Conservation (phyloP, 2,797 vertebrate species). For the Artibeus lituratus region DNA sequence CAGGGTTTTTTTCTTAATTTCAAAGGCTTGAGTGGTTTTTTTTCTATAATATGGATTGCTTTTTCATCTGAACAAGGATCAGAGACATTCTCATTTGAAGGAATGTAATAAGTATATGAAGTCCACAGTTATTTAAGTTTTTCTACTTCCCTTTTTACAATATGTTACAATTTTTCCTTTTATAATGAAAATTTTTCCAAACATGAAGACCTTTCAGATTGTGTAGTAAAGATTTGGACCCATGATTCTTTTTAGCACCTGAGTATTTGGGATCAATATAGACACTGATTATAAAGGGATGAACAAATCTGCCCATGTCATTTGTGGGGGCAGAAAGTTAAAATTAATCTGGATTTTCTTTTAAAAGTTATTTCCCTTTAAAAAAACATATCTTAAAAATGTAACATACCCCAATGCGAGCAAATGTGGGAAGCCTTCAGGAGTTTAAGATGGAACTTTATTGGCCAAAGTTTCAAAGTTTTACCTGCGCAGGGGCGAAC, state of each 20-base stretch:
- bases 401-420: too few species aligned
- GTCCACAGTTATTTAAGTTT: background rate
- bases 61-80: background rate
- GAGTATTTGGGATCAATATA: background rate
- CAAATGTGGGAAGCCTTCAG: too few species aligned
- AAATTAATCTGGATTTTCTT: background rate
- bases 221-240: background rate
- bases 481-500: too few species aligned
- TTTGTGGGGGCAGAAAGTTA: background rate
- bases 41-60: background rate
- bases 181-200: background rate
- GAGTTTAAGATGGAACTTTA: too few species aligned
- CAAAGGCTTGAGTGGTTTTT: background rate
- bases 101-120: background rate
- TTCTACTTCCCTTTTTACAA: background rate
- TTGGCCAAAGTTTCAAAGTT: too few species aligned
- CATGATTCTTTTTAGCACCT: background rate
- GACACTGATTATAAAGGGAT: background rate
- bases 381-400: background rate
- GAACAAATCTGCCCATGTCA: background rate
- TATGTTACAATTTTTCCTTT: background rate
- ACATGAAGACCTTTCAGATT: background rate
- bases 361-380: background rate
- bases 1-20: background rate
- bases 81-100: background rate